Evolutionary conservation across 2,888 invertebrate genomes (phyloP).

Genomic region (Harpalus rufipes): DNA sequence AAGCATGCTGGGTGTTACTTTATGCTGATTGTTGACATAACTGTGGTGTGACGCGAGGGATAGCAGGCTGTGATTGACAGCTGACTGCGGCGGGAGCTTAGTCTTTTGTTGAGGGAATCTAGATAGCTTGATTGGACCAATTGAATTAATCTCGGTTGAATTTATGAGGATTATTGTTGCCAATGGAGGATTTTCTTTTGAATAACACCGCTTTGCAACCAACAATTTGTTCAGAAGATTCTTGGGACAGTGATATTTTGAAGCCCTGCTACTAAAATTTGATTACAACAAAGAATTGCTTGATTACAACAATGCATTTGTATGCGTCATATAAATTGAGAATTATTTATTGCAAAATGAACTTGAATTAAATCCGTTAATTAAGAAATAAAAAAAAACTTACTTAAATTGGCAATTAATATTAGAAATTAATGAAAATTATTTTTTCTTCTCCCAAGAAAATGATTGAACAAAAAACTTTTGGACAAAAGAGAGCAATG

Average conservation of each 20-base stretch:
- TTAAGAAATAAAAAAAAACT: too few species aligned
- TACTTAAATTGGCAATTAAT: too few species aligned
- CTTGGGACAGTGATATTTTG: background rate
- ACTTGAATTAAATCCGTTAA: too few species aligned
- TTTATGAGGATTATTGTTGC: constrained; percentile 38
- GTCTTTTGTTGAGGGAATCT: constrained; percentile 38
- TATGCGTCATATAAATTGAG: too few species aligned
- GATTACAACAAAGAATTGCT: too few species aligned
- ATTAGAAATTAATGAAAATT: too few species aligned
- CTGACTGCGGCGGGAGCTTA: constrained; percentile 41
- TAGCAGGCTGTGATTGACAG: constrained; percentile 38
- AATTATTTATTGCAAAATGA: too few species aligned
- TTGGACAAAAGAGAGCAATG: too few species aligned
- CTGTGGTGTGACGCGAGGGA: constrained; percentile 28
- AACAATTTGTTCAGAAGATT: background rate
- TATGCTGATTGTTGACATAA: constrained; percentile 34
- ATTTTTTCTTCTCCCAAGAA: too few species aligned
- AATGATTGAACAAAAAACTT: too few species aligned
- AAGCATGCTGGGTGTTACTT: constrained; percentile 27
- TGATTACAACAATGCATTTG: too few species aligned
- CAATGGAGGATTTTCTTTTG: constrained; percentile 8
- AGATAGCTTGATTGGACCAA: constrained; percentile 36
- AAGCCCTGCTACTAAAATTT: too few species aligned
- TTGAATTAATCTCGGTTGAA: constrained; percentile 19
- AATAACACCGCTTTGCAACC: background rate